Conservation (phyloP, 2,888 invertebrate species). For the Yponomeuta sedellus region DNA sequence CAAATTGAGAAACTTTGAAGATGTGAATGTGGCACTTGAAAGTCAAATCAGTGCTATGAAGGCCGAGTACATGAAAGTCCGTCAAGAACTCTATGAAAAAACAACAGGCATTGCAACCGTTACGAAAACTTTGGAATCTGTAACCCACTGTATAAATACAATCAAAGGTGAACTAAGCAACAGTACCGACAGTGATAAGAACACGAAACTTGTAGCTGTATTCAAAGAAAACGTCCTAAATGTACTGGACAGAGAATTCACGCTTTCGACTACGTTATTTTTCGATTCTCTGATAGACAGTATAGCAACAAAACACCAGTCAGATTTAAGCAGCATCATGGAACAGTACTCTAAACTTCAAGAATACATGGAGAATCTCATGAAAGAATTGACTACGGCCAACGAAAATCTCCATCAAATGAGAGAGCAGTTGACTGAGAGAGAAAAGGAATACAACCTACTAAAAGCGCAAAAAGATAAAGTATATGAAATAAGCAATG, state of each 20-base stretch:
- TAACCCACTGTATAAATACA: conserved; percentile 36
- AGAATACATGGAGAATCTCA: conserved; percentile 33
- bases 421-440: conserved; percentile 41
- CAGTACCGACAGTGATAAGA: conserved; percentile 25
- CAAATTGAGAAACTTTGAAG: conserved; percentile 49
- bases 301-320: conserved; percentile 36
- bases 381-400: conserved; percentile 36
- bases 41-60: conserved; percentile 32
- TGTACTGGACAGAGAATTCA: conserved; percentile 45
- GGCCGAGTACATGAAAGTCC: conserved; percentile 33
- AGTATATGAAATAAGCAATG: conserved; percentile 52
- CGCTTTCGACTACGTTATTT: conserved; percentile 32
- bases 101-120: conserved; percentile 32
- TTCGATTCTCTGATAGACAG: conserved; percentile 41
- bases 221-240: conserved; percentile 47
- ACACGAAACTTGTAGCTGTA: conserved; percentile 27
- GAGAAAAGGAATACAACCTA: conserved; percentile 48
- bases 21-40: conserved; percentile 38
- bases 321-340: conserved; percentile 32
- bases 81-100: conserved; percentile 38
- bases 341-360: conserved; percentile 36
- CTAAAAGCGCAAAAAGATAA: conserved; percentile 48
- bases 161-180: conserved; percentile 30
- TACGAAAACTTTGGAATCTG: conserved; percentile 31
- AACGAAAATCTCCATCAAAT: conserved; percentile 39